A percentile compares a stretch with the other conserved stretches of the same genome.
Evolutionary conservation across 2,113 vertebrate genomes (phyloP).

Genomic region (Lamprologus ornatipinnis): DNA sequence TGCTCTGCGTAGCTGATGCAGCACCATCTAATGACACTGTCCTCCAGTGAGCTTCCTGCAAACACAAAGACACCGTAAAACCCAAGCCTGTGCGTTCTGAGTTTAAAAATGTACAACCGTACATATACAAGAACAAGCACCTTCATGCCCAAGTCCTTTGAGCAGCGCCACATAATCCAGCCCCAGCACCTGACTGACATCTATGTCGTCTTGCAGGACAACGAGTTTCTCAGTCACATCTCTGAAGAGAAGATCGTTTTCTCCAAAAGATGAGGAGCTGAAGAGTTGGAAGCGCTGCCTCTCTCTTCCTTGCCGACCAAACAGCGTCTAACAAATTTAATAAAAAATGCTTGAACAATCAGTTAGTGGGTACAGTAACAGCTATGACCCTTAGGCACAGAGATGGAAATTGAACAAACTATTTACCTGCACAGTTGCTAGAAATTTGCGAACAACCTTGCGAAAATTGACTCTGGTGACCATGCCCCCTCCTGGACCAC

Average conservation of each 20-base stretch:
- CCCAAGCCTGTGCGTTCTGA: not conserved
- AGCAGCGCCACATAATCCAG: slow-evolving; percentile 84
- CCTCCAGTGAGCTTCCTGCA: slow-evolving; percentile 83
- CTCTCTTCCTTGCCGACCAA: slow-evolving; percentile 76
- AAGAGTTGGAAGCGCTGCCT: slow-evolving; percentile 78
- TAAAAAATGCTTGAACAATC: not conserved
- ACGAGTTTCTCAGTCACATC: slow-evolving; percentile 75
- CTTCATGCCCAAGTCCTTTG: slow-evolving; percentile 86
- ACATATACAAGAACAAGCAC: slow-evolving; percentile 43
- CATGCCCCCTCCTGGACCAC: slow-evolving; percentile 74
- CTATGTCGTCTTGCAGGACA: slow-evolving; percentile 68
- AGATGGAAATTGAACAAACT: not conserved
- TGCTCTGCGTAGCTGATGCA: slow-evolving; percentile 84
- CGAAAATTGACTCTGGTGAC: slow-evolving; percentile 77
- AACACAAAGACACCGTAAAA: not conserved
- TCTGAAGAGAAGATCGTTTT: slow-evolving; percentile 79
- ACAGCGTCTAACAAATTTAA: slow-evolving; percentile 63
- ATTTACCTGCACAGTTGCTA: slow-evolving; percentile 71
- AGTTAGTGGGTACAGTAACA: not conserved
- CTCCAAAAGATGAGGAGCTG: slow-evolving; percentile 69
- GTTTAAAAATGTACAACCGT: not conserved
- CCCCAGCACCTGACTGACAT: slow-evolving; percentile 81
- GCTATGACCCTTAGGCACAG: not conserved
- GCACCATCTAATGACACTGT: slow-evolving; percentile 87
- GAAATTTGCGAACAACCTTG: slow-evolving; percentile 76